A percentile compares a stretch with the other conserved stretches of the same genome.
These are phyloP conservation scores for Bibio marci DNA, from an alignment of 2,888 invertebrate species.

Conservation along the genomic window DNA sequence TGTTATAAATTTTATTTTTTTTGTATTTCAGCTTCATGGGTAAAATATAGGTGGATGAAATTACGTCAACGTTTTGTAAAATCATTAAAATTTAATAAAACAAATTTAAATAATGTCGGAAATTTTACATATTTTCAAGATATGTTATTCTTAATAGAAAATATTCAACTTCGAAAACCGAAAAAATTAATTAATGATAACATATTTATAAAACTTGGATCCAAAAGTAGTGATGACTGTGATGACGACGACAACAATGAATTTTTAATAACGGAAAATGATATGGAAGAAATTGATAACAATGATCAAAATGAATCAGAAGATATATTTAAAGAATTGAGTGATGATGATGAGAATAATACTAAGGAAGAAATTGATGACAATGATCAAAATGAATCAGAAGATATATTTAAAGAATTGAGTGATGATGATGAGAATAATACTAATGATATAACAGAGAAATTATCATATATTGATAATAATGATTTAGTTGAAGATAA, in stretches of 20 bases:
- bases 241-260: slow-evolving; percentile 1
- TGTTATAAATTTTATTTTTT: background rate
- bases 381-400: too few species aligned
- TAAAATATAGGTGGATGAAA: slow-evolving; percentile 6
- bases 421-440: too few species aligned
- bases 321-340: too few species aligned
- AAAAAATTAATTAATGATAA: background rate
- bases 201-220: slow-evolving; percentile 1
- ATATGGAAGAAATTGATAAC: too few species aligned
- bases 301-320: too few species aligned
- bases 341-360: too few species aligned
- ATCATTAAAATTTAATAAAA: slow-evolving; percentile 1
- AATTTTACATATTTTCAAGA: slow-evolving; percentile 6
- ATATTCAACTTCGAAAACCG: background rate
- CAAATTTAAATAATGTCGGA: background rate
- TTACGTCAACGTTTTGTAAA: slow-evolving; percentile 4
- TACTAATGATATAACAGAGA: too few species aligned
- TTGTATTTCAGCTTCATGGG: slow-evolving; percentile 5
- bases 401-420: too few species aligned
- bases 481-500: background rate
- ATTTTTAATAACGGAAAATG: background rate
- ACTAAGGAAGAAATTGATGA: too few species aligned
- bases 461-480: background rate
- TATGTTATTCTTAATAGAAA: slow-evolving; percentile 5
- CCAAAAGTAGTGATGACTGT: slow-evolving; percentile 3